Conservation (phyloP, 2,888 invertebrate species). For the Ernsta delagoae region DNA sequence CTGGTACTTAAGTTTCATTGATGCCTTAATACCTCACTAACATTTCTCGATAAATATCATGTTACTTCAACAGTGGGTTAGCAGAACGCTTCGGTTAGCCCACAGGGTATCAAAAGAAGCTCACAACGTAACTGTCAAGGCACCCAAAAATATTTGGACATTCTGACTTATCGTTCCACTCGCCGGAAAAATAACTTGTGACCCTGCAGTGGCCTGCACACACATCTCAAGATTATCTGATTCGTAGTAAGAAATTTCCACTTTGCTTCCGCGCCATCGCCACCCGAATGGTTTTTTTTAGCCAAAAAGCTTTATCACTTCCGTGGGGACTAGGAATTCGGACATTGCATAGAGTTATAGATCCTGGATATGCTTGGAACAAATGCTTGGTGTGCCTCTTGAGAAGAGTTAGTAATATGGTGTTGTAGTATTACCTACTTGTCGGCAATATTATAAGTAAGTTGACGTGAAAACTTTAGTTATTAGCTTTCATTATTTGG, state of each 20-base stretch:
- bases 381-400: too few relatives aligned
- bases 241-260: slow-evolving; percentile 65
- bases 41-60: too few relatives aligned
- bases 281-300: slow-evolving; percentile 75
- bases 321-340: slow-evolving; percentile 74
- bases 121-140: neutral
- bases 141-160: slow-evolving; percentile 2
- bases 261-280: slow-evolving; percentile 79
- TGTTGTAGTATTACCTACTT: too few relatives aligned
- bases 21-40: too few relatives aligned
- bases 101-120: neutral
- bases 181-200: slow-evolving; percentile 49
- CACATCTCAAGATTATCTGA: slow-evolving; percentile 68
- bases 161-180: slow-evolving; percentile 62
- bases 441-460: too few relatives aligned
- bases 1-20: too few relatives aligned
- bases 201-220: slow-evolving; percentile 17
- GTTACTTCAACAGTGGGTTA: too few relatives aligned
- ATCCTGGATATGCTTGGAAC: slow-evolving; percentile 48
- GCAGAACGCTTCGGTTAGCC: too few relatives aligned
- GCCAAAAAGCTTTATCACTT: slow-evolving; percentile 84
- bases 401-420: too few relatives aligned
- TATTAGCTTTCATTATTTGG: too few relatives aligned
- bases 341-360: slow-evolving; percentile 47
- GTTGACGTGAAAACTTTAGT: too few relatives aligned